A percentile compares a stretch with the other conserved stretches of the same genome.
Conservation (phyloP, 2,797 vertebrate genomes). For the Pseudochromis fuscus region DNA sequence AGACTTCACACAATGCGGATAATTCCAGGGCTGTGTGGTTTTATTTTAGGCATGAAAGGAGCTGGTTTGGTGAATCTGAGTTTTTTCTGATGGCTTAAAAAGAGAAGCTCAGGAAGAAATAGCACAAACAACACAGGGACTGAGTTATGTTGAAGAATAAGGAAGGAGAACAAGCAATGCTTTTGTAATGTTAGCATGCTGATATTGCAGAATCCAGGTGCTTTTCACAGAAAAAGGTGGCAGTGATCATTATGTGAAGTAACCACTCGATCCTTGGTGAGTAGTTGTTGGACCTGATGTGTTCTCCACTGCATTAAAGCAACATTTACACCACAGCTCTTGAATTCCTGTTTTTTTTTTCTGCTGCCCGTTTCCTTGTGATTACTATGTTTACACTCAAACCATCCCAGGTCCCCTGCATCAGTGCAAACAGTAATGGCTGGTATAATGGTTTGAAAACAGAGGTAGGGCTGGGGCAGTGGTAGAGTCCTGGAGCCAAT, state of each 20-base stretch:
- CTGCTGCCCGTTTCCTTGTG: background rate
- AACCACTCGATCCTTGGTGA: background rate
- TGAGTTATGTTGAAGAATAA: slow-evolving; percentile 17
- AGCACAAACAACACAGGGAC: background rate
- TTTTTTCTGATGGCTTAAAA: slow-evolving; percentile 25
- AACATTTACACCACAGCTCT: slow-evolving; percentile 1
- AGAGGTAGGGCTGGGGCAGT: background rate
- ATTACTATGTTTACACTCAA: slow-evolving; percentile 35
- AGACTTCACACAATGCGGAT: slow-evolving; percentile 25
- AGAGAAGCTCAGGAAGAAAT: slow-evolving; percentile 2
- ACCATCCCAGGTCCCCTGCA: slow-evolving; percentile 1
- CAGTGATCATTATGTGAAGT: slow-evolving; percentile 1
- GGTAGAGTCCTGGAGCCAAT: background rate
- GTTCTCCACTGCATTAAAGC: slow-evolving; percentile 5
- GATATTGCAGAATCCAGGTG: slow-evolving; percentile 16
- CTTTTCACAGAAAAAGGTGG: background rate
- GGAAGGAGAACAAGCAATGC: slow-evolving; percentile 8
- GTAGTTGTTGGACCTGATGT: slow-evolving; percentile 9
- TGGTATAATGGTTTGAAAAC: slow-evolving; percentile 25
- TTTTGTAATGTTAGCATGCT: slow-evolving; percentile 20
- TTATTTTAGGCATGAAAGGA: slow-evolving; percentile 10
- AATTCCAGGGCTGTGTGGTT: slow-evolving; percentile 8
- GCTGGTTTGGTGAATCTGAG: slow-evolving; percentile 20
- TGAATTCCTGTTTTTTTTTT: background rate
- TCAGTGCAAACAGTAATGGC: slow-evolving; percentile 15